Percentiles rank a stretch among this genome's conserved stretches.
Conservation (phyloP, 2,797 vertebrate species). For the Forpus xanthops region DNA sequence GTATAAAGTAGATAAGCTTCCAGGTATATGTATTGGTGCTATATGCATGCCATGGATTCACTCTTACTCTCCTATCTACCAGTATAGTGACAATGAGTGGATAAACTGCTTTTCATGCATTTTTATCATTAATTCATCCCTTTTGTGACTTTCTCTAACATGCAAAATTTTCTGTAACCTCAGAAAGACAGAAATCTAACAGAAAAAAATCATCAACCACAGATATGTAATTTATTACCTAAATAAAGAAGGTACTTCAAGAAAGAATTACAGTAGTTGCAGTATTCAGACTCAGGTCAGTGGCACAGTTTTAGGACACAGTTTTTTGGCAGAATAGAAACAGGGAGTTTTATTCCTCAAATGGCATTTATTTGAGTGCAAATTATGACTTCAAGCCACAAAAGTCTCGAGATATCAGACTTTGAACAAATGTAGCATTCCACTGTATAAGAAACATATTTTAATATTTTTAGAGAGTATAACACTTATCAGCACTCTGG, state of each 20-base stretch:
- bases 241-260: neutral
- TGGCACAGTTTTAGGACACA: neutral
- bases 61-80: neutral
- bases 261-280: neutral
- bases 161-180: neutral
- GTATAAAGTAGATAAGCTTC: neutral
- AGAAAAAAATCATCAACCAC: neutral
- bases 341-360: neutral
- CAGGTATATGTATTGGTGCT: neutral
- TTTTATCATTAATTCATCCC: neutral
- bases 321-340: neutral
- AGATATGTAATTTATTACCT: neutral
- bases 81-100: accelerated
- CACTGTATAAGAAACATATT: neutral
- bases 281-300: neutral
- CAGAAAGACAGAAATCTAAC: neutral
- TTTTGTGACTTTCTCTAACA: neutral
- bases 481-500: neutral
- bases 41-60: neutral
- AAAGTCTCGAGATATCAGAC: neutral
- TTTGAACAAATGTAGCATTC: neutral
- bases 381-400: neutral
- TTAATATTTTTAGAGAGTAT: neutral
- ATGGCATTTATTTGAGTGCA: neutral
- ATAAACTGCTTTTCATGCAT: neutral